These are phyloP conservation scores for Orthonyx spaldingii DNA, from an alignment of 2,113 vertebrate genomes.

Conservation along the genomic window DNA sequence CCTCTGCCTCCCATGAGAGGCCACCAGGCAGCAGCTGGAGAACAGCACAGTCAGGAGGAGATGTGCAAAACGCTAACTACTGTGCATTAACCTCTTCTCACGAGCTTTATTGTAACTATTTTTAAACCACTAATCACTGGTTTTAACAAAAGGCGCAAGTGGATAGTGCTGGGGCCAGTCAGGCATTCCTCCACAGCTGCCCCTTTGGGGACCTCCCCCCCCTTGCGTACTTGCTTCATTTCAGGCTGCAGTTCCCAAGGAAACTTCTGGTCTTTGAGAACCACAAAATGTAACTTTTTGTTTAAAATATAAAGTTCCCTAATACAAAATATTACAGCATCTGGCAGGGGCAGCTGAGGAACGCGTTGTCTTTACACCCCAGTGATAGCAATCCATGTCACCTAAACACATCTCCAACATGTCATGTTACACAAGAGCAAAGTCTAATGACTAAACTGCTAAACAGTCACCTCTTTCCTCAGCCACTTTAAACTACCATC, in stretches of 20 bases:
- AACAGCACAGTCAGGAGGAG: not conserved
- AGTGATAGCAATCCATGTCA: accelerated
- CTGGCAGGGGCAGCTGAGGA: not conserved
- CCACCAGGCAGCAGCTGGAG: not conserved
- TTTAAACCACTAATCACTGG: not conserved
- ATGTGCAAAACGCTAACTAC: not conserved
- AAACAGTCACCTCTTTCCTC: not conserved
- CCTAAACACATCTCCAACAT: not conserved
- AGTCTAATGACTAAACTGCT: not conserved
- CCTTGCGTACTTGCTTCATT: not conserved
- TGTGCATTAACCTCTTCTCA: not conserved
- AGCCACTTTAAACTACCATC: not conserved
- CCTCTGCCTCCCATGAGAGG: not conserved
- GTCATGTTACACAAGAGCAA: not conserved
- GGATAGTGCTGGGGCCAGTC: accelerated
- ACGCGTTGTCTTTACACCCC: not conserved
- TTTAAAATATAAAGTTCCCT: not conserved
- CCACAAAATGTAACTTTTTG: not conserved
- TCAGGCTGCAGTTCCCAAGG: not conserved
- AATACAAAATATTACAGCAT: not conserved
- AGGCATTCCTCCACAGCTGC: not conserved
- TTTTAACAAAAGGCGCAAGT: not conserved
- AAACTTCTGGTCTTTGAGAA: not conserved
- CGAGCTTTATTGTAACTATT: not conserved
- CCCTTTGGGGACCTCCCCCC: not conserved